Conservation (phyloP, 2,113 vertebrate species). For the Oenanthe oenanthe region DNA sequence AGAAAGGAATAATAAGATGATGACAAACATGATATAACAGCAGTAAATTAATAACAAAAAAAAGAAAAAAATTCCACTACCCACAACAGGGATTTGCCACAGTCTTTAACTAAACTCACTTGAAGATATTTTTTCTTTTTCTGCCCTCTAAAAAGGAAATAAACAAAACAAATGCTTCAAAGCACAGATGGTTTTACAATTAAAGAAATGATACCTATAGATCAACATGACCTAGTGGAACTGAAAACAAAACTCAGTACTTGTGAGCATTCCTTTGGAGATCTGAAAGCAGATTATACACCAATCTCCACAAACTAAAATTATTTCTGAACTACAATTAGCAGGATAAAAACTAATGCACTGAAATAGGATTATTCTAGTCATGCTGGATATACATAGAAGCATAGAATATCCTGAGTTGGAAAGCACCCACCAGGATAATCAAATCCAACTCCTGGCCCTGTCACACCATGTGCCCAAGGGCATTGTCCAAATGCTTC, state of each 20-base stretch:
- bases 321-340: background rate
- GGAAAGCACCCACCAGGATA: background rate
- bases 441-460: background rate
- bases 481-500: background rate
- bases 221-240: background rate
- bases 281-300: background rate
- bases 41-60: background rate
- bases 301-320: background rate
- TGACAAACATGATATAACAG: background rate
- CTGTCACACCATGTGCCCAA: background rate
- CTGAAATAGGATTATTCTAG: background rate
- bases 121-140: background rate
- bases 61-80: background rate
- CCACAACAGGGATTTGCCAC: background rate
- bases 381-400: background rate
- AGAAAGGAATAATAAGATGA: background rate
- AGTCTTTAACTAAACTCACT: background rate
- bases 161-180: background rate
- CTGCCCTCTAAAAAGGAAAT: background rate
- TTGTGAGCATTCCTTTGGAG: background rate
- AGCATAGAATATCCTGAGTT: background rate
- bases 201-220: background rate
- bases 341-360: background rate
- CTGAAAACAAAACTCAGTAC: background rate
- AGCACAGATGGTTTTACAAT: background rate